Percentiles rank a stretch among this genome's conserved stretches.
Conservation (phyloP, 2,888 invertebrate species). For the Epinotia brunnichana region DNA sequence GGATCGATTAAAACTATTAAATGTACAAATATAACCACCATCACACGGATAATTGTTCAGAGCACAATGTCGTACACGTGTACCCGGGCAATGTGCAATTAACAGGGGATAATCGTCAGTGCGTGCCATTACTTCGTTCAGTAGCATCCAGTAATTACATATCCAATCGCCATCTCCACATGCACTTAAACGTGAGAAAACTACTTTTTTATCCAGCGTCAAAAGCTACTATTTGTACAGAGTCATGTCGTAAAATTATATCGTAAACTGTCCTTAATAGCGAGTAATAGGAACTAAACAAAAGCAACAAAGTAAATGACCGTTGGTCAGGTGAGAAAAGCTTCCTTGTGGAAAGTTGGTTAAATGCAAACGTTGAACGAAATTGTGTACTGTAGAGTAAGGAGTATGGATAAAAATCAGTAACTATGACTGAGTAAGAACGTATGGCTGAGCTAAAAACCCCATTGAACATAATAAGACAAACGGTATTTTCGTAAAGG, state of each 20-base stretch:
- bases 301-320: neutral
- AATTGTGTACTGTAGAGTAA: slow-evolving; percentile 39
- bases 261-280: slow-evolving; percentile 20
- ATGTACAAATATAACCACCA: neutral
- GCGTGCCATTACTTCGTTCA: slow-evolving; percentile 34
- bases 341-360: neutral
- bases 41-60: slow-evolving; percentile 10
- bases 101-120: slow-evolving; percentile 25
- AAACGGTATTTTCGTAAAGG: slow-evolving; percentile 71
- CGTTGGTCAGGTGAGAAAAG: neutral
- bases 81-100: slow-evolving; percentile 9
- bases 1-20: neutral
- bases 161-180: slow-evolving; percentile 28
- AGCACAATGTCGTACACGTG: slow-evolving; percentile 35
- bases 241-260: slow-evolving; percentile 27
- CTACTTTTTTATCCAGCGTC: slow-evolving; percentile 30
- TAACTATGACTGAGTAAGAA: slow-evolving; percentile 42
- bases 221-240: slow-evolving; percentile 18
- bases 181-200: slow-evolving; percentile 35
- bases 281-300: neutral
- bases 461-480: slow-evolving; percentile 71
- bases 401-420: slow-evolving; percentile 41
- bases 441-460: slow-evolving; percentile 67
- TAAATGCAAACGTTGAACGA: slow-evolving; percentile 22
- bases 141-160: slow-evolving; percentile 25